A percentile compares a stretch with the other conserved stretches of the same genome.
Evolutionary conservation across 2,797 vertebrate genomes (phyloP).

Genomic region (Chlorospingus semifuscus): DNA sequence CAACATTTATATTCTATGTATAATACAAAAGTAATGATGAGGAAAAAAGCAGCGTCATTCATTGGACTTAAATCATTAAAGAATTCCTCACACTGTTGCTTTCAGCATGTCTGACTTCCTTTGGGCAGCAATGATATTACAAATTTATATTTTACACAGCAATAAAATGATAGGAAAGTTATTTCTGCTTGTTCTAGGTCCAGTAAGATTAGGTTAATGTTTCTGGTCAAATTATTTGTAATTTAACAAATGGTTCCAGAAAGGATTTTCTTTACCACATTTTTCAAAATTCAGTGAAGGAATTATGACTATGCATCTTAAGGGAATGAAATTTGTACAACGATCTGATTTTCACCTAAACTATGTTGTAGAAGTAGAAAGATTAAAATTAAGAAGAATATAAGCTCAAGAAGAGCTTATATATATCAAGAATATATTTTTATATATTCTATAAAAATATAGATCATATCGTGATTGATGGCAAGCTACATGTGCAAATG

Average conservation of each 20-base stretch:
- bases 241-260: neutral
- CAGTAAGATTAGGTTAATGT: neutral
- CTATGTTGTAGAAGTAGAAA: neutral
- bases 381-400: neutral
- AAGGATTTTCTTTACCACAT: neutral
- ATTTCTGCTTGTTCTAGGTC: neutral
- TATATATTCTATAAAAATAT: neutral
- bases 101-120: neutral
- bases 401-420: neutral
- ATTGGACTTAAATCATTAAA: neutral
- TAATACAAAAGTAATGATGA: neutral
- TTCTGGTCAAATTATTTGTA: neutral
- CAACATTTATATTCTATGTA: neutral
- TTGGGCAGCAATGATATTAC: neutral
- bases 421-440: too few relatives aligned
- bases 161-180: neutral
- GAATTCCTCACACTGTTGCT: neutral
- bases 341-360: neutral
- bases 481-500: neutral
- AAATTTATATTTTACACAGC: neutral
- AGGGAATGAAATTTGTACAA: neutral
- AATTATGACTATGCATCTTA: neutral
- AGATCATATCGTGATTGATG: neutral
- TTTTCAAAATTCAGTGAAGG: neutral
- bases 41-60: neutral